Base-by-base conservation (phyloP, 2,888 invertebrate genomes). In the Apantesis nais region DNA sequence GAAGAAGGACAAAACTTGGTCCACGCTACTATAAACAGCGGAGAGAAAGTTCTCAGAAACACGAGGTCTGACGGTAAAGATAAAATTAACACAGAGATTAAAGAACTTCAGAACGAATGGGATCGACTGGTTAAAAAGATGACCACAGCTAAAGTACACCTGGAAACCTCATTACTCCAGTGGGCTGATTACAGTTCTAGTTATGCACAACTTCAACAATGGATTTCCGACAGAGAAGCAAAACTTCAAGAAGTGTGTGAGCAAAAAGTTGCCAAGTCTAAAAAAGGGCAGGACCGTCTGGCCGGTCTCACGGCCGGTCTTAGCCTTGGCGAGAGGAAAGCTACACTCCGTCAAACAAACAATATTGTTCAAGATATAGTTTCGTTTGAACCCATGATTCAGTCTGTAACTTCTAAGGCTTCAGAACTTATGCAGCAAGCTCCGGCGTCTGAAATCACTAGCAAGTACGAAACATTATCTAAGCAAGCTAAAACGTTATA, bases 161-260 rank as follows among this genome's bases (percentile, higher is more conserved):
- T 99, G 55, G 99, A 99, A 91, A 98, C 98, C 0, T 97, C 97
- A 81, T 94, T 99, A 22, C 95, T 99, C 60, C 99, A 99, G 96
- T 99, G 99, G 99, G 98, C 98, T 12, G 98, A 99, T 88, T 99
- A 99, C 89, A 98, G 98, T 88, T 98, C 98, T 69, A 98, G 98
- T 72, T 99, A 98, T 89, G 97, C 97, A 29, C 98, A 99, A 88
- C 93, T 99, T 37, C 98, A 98, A 85, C 98, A 98, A 96, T 99
- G 99, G 99, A 98, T 99, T 74, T 97, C 97, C 48, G 99, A 99
- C 85, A 96, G 98, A 82, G 99, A 99, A 95, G 98, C 98, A 9
- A 98, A 99, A 92, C 90, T 98, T 65, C 98, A 98, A 92, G 98
- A 98, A 95, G 98, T 98, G 66, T 97, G 97, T 81, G 98, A 98